Conservation (phyloP, 2,113 vertebrate genomes). For the Apteryx mantelli region DNA sequence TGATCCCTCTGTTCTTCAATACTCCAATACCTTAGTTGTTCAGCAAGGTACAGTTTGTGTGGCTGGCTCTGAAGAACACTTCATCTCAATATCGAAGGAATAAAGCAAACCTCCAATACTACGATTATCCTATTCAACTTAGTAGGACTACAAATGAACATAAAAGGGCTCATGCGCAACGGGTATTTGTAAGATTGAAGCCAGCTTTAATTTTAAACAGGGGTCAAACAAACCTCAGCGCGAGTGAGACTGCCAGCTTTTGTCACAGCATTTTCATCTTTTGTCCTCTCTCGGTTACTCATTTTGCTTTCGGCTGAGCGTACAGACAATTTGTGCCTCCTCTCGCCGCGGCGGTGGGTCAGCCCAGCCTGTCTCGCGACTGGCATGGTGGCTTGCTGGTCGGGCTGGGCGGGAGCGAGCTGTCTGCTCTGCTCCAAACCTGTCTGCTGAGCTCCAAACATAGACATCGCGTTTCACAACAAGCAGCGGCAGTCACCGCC, state of each 20-base stretch:
- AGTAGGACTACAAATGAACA: not conserved
- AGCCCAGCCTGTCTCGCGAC: not conserved
- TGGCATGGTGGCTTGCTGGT: fast-evolving
- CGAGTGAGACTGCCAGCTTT: not conserved
- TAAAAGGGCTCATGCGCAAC: not conserved
- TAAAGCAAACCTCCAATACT: fast-evolving
- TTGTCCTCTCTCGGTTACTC: not conserved
- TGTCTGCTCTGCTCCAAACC: not conserved
- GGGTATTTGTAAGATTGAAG: not conserved
- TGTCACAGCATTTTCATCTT: not conserved
- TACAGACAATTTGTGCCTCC: fast-evolving
- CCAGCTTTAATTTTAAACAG: not conserved
- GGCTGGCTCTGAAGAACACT: not conserved
- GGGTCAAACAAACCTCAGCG: not conserved
- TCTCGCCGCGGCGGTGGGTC: fast-evolving
- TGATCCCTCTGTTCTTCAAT: not conserved
- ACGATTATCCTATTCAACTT: not conserved
- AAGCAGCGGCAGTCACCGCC: not conserved
- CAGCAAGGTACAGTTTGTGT: not conserved
- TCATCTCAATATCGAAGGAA: not conserved
- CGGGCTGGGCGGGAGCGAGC: not conserved
- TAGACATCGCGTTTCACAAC: not conserved
- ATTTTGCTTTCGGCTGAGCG: fast-evolving
- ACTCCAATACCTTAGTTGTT: not conserved
- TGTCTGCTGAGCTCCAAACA: not conserved